Base-by-base conservation (phyloP, 2,113 vertebrate species). In the Hystrix brachyura region DNA sequence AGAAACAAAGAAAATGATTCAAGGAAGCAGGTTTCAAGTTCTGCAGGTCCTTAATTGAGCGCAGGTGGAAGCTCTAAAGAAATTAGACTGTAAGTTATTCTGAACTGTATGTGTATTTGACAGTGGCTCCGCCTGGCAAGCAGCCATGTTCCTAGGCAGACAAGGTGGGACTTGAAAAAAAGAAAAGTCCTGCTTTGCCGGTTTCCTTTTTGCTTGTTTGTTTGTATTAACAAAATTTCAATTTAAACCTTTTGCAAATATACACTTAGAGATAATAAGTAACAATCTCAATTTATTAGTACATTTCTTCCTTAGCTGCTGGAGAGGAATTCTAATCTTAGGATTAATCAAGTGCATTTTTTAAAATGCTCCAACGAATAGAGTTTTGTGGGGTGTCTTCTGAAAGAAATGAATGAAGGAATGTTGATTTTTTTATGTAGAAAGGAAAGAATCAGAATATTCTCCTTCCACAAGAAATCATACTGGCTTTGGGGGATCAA, bases 1-100 rank as follows among this genome's bases (percentile, higher is more conserved):
- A 38, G 38, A 95, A 94, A 81, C 12, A 86, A 96, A 96, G 60
- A 83, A 67, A 94, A 46, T 6, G 3, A 79, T 51, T 80, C 21
- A 51, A 60, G 0, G 1, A 98, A 96, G 94, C 78, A 95, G 94
- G 90, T 97, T 90, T 87, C 55, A 96, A 98, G 97, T 91, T 96
- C 85, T 92, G 51, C 90, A 94, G 94, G 3, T 97, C 96, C 97
- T 98, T 98, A 97, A 97, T 91, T 95, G 96, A 98, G 96, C 97
- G 97, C 91, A 97, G 97, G 98, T 94, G 90, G 97, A 96, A 98
- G 74, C 13, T 0, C 95, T 97, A 97, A 95, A 97, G 95, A 98
- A 95, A 98, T 95, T 92, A 88, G 96, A 93, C 95, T 97, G 67
- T 0, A 0, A 97, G 92, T 90, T 91, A 88, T 96, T 98, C 96